A percentile compares a stretch with the other conserved stretches of the same genome.
Evolutionary conservation across 2,888 invertebrate species (phyloP).

Genomic region (Timema podura): DNA sequence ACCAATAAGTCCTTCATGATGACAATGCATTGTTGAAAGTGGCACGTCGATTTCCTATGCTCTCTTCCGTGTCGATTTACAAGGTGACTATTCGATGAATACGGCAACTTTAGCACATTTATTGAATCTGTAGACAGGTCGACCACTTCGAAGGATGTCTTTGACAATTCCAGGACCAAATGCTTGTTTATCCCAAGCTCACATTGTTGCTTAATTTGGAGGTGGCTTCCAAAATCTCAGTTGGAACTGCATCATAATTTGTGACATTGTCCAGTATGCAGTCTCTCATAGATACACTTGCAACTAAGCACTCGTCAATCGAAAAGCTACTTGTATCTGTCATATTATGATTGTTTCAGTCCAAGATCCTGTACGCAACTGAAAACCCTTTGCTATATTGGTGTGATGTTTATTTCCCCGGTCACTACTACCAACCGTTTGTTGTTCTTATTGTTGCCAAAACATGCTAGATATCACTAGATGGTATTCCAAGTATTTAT

Average conservation of each 20-base stretch:
- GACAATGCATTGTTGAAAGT: neutral
- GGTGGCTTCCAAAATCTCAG: slow-evolving; percentile 10
- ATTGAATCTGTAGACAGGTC: neutral
- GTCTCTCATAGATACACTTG: neutral
- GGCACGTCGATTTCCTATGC: neutral
- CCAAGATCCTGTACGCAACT: too few species aligned
- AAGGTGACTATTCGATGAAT: neutral
- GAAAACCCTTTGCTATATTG: too few species aligned
- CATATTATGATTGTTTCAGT: too few species aligned
- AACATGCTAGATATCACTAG: too few species aligned
- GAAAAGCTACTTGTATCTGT: too few species aligned
- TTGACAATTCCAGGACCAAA: slow-evolving; percentile 13
- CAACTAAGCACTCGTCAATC: too few species aligned
- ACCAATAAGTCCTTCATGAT: neutral
- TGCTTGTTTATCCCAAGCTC: neutral
- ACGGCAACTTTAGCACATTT: neutral
- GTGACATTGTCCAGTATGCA: neutral
- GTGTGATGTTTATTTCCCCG: too few species aligned
- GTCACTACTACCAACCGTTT: too few species aligned
- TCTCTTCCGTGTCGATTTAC: neutral
- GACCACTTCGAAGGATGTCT: too few species aligned
- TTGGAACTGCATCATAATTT: slow-evolving; percentile 5
- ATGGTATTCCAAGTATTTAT: too few species aligned
- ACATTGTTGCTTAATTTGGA: slow-evolving; percentile 16
- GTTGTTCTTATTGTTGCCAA: too few species aligned